These are phyloP conservation scores for Eumacrocentrus americanus DNA, from an alignment of 2,888 invertebrate genomes.

Conservation along the genomic window DNA sequence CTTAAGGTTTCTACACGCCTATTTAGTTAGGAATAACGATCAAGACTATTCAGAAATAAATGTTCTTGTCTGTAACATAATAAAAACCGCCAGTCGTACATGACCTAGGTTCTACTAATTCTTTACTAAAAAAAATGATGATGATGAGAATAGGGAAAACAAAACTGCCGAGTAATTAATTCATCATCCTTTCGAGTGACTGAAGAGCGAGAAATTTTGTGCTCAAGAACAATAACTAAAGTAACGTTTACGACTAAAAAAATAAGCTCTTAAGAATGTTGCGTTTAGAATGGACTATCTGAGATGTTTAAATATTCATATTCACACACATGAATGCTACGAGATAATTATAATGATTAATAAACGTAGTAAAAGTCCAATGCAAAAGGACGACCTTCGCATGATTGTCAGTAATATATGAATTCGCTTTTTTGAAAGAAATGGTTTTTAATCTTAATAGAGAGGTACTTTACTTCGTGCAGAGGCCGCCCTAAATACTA, in stretches of 20 bases:
- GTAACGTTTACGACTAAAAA: constrained; percentile 36
- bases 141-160: background rate
- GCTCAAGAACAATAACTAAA: constrained; percentile 59
- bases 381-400: constrained; percentile 16
- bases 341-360: background rate
- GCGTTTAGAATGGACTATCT: constrained; percentile 49
- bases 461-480: constrained; percentile 5
- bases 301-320: constrained; percentile 37
- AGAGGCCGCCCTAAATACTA: constrained; percentile 21
- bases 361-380: background rate
- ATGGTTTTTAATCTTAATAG: background rate
- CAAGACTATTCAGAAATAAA: background rate
- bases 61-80: constrained; percentile 32
- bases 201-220: constrained; percentile 45
- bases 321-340: background rate
- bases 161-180: constrained; percentile 30
- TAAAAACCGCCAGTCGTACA: constrained; percentile 23
- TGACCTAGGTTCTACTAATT: background rate
- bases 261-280: constrained; percentile 47
- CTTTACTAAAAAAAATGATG: background rate
- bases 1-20: constrained; percentile 46
- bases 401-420: constrained; percentile 8
- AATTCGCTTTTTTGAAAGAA: background rate
- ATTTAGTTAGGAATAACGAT: constrained; percentile 36
- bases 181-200: background rate